Percentiles rank a stretch among this genome's conserved stretches.
These are phyloP conservation scores for Rosalia funebris DNA, from an alignment of 2,888 invertebrate genomes.

Conservation along the genomic window DNA sequence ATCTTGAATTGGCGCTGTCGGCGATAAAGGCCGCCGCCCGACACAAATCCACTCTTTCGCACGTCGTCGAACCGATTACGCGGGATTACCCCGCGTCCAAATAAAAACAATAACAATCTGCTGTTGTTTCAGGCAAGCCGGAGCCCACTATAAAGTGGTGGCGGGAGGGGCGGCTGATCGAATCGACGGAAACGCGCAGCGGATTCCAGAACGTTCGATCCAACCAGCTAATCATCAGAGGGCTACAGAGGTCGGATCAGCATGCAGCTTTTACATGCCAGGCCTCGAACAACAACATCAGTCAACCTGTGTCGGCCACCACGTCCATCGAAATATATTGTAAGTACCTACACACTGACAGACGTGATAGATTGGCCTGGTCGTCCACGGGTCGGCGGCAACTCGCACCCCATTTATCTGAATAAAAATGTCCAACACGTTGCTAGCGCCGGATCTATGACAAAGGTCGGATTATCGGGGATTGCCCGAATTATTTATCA, in stretches of 20 bases:
- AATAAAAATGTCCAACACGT: constrained; percentile 22
- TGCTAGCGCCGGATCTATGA: constrained; percentile 13
- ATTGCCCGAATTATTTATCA: constrained; percentile 29
- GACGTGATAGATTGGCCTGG: constrained; percentile 28
- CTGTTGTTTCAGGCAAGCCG: constrained; percentile 72
- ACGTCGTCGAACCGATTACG: too few relatives aligned
- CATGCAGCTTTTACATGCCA: constrained; percentile 81
- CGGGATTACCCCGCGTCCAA: too few relatives aligned
- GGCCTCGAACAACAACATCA: constrained; percentile 80
- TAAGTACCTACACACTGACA: constrained; percentile 64
- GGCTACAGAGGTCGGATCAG: constrained; percentile 71
- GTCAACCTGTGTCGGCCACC: constrained; percentile 74
- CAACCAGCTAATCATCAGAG: constrained; percentile 70
- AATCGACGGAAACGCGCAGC: constrained; percentile 67
- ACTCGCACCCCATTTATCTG: constrained; percentile 14
- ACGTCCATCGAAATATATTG: constrained; percentile 80
- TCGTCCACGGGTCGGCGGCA: constrained; percentile 12
- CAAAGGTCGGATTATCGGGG: constrained; percentile 3
- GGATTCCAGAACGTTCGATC: constrained; percentile 67
- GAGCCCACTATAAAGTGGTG: constrained; percentile 81
- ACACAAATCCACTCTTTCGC: too few relatives aligned
- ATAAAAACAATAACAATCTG: neutral
- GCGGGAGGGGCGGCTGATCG: constrained; percentile 73
- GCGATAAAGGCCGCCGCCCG: too few relatives aligned
- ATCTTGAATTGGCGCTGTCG: too few relatives aligned